Base-by-base conservation (phyloP, 2,113 vertebrate genomes). In the Australoheros scitulus region DNA sequence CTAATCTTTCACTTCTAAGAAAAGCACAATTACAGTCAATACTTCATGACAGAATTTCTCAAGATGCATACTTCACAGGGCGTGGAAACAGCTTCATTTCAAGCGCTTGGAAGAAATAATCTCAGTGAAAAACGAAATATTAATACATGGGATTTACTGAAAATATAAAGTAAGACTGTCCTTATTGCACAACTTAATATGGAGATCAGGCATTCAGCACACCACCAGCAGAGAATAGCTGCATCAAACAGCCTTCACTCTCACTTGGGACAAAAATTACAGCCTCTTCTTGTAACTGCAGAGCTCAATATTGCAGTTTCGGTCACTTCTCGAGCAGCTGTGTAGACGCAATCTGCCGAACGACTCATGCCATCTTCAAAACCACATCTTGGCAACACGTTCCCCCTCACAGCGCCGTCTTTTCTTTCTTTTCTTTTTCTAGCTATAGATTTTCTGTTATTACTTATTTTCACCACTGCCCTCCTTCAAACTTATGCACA, bases 171-270 rank as follows among this genome's bases (percentile, higher is more conserved):
- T 26, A 24, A 61, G 29, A 61, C 36, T 57, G 17, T 85, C 56
- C 80, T 65, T 55, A 24, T 13, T 59, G 81, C 65, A 57, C 72
- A 89, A 50, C 58, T 86, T 82, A 64, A 80, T 82, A 89, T 91
- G 85, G 72, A 89, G 70, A 92, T 86, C 76, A 87, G 10, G 32
- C 43, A 65, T 82, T 81, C 32, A 75, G 70, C 61, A 38, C 17
- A 77, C 75, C 76, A 77, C 24, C 78, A 47, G 34, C 72, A 70
- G 58, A 70, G 78, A 83, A 68, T 82, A 90, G 80, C 82, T 88
- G 88, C 57, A 22, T 88, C 86, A 85, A 86, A 86, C 76, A 52
- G 78, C 79, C 72, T 81, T 85, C 43, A 70, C 80, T 80, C 83
- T 87, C 72, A 65, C 76, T 65, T 52, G 20, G 77, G 68, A 77